These are phyloP conservation scores for Indicator indicator DNA, from an alignment of 2,113 vertebrate genomes.

Conservation along the genomic window DNA sequence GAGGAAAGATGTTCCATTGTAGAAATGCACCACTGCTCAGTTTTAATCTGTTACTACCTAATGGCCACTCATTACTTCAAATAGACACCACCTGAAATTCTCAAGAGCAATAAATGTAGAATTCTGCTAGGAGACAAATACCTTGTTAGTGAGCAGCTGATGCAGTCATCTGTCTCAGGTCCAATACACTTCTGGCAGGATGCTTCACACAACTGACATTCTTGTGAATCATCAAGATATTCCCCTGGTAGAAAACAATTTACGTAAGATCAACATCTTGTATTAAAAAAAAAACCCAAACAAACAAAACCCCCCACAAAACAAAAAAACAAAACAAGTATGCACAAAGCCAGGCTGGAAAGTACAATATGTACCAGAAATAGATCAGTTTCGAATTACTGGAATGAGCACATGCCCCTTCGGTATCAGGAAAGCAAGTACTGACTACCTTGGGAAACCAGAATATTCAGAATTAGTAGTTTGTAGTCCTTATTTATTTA, in stretches of 20 bases:
- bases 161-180: conserved; percentile 82
- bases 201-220: conserved; percentile 81
- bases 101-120: not conserved
- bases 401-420: not conserved
- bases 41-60: not conserved
- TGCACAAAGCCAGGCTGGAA: not conserved
- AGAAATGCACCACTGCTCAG: not conserved
- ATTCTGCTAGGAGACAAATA: conserved; percentile 55
- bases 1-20: not conserved
- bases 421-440: not conserved
- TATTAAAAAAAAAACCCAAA: not conserved
- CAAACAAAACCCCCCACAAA: too few species aligned
- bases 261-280: not conserved
- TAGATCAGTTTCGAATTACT: not conserved
- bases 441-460: not conserved
- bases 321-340: too few species aligned
- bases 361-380: not conserved
- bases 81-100: not conserved
- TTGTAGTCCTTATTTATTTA: not conserved
- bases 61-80: not conserved
- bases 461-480: not conserved
- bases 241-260: conserved; percentile 40
- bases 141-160: conserved; percentile 79
- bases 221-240: conserved; percentile 73
- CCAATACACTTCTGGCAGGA: conserved; percentile 86